Evolutionary conservation across 1,140 invertebrate genomes (phyloP), one percentile per base, ranked within the genome.

Genomic region (Parapsyche elsis): DNA sequence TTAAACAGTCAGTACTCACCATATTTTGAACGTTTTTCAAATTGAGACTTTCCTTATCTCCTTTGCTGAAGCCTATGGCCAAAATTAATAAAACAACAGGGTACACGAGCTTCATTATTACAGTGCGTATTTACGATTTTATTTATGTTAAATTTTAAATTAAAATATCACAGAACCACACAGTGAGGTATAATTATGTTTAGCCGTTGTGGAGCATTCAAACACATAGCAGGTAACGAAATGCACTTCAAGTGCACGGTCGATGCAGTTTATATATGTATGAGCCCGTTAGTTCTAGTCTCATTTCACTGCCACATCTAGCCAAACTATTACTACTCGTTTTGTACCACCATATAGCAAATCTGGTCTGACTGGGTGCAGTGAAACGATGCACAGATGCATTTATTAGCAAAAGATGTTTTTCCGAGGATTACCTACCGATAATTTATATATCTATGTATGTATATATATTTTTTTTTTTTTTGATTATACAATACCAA

Each of bases 181-280:
- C 4, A 38, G 30, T 10, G 71, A 73, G 38, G 30, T 38, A 4
- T 38, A 38, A 38, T 38, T 38, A 38, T 1, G 14, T 21, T 19
- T 16, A 10, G 10, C 9, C 24, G 64, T 12, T 14, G 24, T 23
- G 64, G 24, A 21, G 26, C 24, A 67, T 14, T 24, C 64, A 67
- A 24, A 75, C 64, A 12, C 61, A 77, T 75, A 57, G 74, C 76
- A 49, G 57, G 30, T 44, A 71, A 49, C 73, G 64, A 81, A 81
- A 80, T 81, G 81, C 81, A 80, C 44, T 78, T 57, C 71, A 76
- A 79, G 46, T 79, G 73, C 61, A 76, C 49, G 71, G 64, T 59
- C 21, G 67, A 46, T 79, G 81, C 81, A 73, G 49, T 77, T 81
- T 81, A 80, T 81, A 81, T 81, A 80, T 67, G 73, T 81, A 80